These are phyloP conservation scores for Phymanthus crucifer DNA, from an alignment of 92 coral and sea anemone species.

Conservation along the genomic window DNA sequence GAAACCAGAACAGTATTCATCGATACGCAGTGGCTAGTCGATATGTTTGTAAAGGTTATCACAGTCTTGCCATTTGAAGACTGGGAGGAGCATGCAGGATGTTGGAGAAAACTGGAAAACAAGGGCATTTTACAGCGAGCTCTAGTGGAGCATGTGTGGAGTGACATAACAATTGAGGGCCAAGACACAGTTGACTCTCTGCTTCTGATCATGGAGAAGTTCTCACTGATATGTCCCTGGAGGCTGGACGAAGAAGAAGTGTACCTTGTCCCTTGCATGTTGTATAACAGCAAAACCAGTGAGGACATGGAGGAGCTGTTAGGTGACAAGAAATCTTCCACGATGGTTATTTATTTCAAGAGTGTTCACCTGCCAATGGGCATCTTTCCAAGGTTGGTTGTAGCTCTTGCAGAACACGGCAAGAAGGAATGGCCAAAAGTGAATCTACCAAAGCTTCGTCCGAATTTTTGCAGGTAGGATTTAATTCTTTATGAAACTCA, in stretches of 20 bases:
- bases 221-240: constrained; percentile 38
- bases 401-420: background rate
- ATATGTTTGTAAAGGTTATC: constrained; percentile 57
- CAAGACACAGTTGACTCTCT: constrained; percentile 8
- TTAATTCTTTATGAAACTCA: background rate
- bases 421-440: background rate
- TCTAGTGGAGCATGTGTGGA: constrained; percentile 32
- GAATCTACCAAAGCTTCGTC: background rate
- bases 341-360: background rate
- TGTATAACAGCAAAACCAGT: background rate
- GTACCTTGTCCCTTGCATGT: background rate
- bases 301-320: background rate
- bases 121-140: constrained; percentile 29
- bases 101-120: constrained; percentile 40
- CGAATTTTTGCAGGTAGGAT: background rate
- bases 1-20: constrained; percentile 45
- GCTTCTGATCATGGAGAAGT: constrained; percentile 43
- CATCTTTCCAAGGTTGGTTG: constrained; percentile 1
- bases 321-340: background rate
- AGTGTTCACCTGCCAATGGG: background rate
- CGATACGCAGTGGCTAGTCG: constrained; percentile 60
- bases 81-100: background rate
- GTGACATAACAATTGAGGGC: background rate
- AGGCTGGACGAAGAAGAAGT: background rate
- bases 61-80: constrained; percentile 42